phyloP scores from a whole-genome alignment of 2,888 invertebrate genomes.

The Meandrusa payeni region DNA sequence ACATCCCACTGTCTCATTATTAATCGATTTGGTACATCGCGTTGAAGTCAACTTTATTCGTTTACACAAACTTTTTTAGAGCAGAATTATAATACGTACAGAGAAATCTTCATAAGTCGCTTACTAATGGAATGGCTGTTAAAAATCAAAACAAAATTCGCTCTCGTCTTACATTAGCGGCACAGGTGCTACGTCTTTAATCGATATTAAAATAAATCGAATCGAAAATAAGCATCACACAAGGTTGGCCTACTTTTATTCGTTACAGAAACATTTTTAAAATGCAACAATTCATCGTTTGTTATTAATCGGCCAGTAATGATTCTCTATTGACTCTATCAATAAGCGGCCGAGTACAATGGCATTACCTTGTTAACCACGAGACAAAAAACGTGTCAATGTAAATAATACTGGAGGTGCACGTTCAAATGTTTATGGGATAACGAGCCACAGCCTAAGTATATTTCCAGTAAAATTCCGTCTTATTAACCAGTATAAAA shows the following conservation, averaged over 20 bases:
- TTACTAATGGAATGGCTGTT: constrained; percentile 20
- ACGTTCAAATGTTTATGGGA: constrained; percentile 42
- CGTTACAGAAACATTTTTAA: constrained; percentile 1
- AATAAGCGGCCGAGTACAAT: constrained; percentile 60
- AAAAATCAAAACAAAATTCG: constrained; percentile 20
- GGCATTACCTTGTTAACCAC: constrained; percentile 63
- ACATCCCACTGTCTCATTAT: constrained; percentile 34
- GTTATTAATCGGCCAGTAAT: constrained; percentile 58
- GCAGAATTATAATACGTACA: not conserved
- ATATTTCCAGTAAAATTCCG: constrained; percentile 34
- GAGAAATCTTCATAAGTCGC: constrained; percentile 2
- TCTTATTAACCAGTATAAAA: constrained; percentile 36
- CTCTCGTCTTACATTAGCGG: constrained; percentile 20
- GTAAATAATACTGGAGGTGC: constrained; percentile 53
- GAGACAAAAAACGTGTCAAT: constrained; percentile 70
- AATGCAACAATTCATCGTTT: constrained; percentile 28
- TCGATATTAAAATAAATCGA: constrained; percentile 19
- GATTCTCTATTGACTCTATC: constrained; percentile 70
- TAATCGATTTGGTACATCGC: constrained; percentile 33
- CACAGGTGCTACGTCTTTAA: constrained; percentile 23
- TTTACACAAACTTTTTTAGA: constrained; percentile 18
- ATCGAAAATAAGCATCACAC: constrained; percentile 16
- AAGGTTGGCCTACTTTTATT: constrained; percentile 18
- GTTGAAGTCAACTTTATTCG: constrained; percentile 30
- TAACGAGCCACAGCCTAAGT: constrained; percentile 47